Percentiles rank a stretch among this genome's conserved stretches.
phyloP scores from a whole-genome alignment of 2,113 vertebrate species.

The Paradisaea rubra region DNA sequence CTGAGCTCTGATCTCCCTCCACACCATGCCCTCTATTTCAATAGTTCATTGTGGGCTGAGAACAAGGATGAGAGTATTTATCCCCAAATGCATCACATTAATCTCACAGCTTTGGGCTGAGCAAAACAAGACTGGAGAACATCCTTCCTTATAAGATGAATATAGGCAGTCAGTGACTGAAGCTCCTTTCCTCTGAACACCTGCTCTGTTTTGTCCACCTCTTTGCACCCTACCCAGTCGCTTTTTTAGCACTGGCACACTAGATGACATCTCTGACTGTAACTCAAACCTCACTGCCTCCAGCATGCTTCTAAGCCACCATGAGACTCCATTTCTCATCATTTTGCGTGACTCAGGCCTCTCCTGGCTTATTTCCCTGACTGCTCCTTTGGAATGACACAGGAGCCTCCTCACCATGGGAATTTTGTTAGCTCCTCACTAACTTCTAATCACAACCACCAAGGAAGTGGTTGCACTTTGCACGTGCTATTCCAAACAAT shows the following conservation, averaged over 20 bases:
- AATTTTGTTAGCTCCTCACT: neutral
- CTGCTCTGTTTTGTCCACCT: neutral
- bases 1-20: neutral
- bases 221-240: neutral
- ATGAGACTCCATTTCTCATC: neutral
- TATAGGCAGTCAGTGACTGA: neutral
- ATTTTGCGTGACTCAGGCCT: neutral
- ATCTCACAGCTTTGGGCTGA: neutral
- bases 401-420: accelerated
- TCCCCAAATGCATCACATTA: neutral
- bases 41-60: neutral
- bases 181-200: neutral
- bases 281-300: neutral
- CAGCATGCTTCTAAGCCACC: neutral
- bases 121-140: neutral
- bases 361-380: neutral
- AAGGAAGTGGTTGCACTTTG: neutral
- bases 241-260: neutral
- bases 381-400: neutral
- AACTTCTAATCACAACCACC: neutral
- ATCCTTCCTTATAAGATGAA: neutral
- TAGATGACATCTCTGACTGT: neutral
- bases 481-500: neutral
- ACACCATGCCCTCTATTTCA: neutral
- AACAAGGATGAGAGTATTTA: neutral